Conservation (phyloP, 2,888 invertebrate species). For the Synanthedon tipuliformis region DNA sequence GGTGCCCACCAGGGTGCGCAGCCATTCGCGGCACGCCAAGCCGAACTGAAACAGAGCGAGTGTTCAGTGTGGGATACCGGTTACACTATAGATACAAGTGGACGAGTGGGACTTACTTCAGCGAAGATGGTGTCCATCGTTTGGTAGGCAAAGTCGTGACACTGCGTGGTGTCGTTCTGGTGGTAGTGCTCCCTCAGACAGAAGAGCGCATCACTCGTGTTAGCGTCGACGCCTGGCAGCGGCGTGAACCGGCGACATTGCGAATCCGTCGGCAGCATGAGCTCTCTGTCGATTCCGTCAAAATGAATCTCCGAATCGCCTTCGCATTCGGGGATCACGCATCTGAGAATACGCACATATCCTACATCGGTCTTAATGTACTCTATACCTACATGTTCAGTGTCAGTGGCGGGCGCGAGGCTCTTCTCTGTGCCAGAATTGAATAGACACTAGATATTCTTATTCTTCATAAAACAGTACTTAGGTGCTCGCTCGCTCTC, state of each 20-base stretch:
- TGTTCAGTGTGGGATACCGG: not conserved
- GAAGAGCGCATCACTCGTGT: not conserved
- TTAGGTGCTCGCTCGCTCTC: not conserved
- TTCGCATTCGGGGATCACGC: conserved; percentile 70
- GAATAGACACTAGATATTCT: no score
- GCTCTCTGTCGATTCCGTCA: conserved; percentile 18
- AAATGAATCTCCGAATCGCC: conserved; percentile 16
- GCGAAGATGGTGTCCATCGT: conserved; percentile 39
- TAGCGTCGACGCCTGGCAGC: conserved; percentile 5
- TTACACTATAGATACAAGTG: not conserved
- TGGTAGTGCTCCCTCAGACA: conserved; percentile 34
- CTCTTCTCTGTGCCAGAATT: no score
- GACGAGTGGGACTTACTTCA: conserved; percentile 29
- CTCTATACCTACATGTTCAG: no score
- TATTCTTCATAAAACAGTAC: no score
- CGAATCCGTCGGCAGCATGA: conserved; percentile 23
- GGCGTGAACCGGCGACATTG: conserved; percentile 29
- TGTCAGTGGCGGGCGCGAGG: no score
- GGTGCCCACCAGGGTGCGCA: conserved; percentile 78
- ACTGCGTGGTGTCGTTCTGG: conserved; percentile 23
- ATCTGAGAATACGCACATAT: conserved; percentile 30
- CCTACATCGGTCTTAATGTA: no score
- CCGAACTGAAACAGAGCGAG: conserved; percentile 61
- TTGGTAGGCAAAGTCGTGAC: conserved; percentile 38
- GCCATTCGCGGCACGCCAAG: conserved; percentile 77